Evolutionary conservation across 2,797 vertebrate genomes (phyloP), one percentile per base, ranked within the genome.

Genomic region (Cottoperca gobio): DNA sequence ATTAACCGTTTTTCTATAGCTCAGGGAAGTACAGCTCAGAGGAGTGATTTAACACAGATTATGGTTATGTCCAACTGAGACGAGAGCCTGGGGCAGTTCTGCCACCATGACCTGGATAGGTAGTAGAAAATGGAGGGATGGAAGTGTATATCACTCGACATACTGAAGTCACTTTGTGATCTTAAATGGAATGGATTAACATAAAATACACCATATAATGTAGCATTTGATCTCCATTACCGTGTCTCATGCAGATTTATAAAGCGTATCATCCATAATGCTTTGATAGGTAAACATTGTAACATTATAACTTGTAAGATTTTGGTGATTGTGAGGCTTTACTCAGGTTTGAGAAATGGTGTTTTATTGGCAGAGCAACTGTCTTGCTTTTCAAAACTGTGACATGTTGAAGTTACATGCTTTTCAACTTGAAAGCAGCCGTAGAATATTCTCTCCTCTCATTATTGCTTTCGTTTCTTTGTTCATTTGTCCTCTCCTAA

Each of bases 401-500:
- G 40, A 60, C 50, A 66, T 76, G 78, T 77, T 73, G 11, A 61
- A 61, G 24, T 31, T 59, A 13, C 14, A 9, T 48, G 23, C 31
- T 57, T 68, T 57, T 33, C 39, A 52, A 43, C 46, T 43, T 54
- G 46, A 66, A 17, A 61, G 54, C 37, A 28, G 49, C 72, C 48
- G 37, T 40, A 76, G 49, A 65, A 66, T 82, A 72, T 65, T 79
- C 73, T 52, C 49, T 76, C 74, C 57, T 86, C 87, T 81, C 74
- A 45, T 67, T 85, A 91, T 76, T 63, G 84, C 91, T 93, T 88
- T 75, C 53, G 63, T 74, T 77, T 83, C 80, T 90, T 88, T 85
- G 79, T 88, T 85, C 64, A 64, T 92, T 87, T 74, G 76, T 91
- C 88, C 86, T 92, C 83, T 67, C 79, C 66, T 68, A 64, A 76